Percentiles rank a stretch among this genome's conserved stretches.
These are phyloP conservation scores for Catagonus wagneri DNA, from an alignment of 2,113 vertebrate species.

Conservation along the genomic window DNA sequence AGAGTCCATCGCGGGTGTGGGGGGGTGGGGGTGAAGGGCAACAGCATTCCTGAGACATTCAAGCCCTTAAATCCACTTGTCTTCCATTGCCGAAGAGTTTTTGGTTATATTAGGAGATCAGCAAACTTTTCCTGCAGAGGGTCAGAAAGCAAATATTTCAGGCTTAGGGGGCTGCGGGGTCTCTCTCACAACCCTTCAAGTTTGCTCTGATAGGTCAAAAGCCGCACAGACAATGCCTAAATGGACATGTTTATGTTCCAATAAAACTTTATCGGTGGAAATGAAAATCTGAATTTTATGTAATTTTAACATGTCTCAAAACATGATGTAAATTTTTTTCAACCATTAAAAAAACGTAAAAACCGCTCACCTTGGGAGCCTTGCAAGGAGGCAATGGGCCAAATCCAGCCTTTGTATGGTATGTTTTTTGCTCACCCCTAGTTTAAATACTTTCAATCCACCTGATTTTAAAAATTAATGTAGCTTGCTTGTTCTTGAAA, in stretches of 20 bases:
- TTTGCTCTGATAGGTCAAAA: not conserved
- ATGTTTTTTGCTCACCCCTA: not conserved
- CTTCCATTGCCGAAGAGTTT: not conserved
- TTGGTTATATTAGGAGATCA: not conserved
- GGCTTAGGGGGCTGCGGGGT: not conserved
- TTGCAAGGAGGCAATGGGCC: not conserved
- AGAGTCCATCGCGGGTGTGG: fast-evolving
- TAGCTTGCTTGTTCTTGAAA: slow-evolving; percentile 16
- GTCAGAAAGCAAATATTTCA: not conserved
- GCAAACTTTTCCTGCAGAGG: not conserved
- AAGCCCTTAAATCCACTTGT: not conserved
- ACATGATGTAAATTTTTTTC: not conserved
- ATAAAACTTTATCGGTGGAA: not conserved
- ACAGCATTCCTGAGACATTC: not conserved
- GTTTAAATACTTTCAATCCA: not conserved
- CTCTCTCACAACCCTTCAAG: not conserved
- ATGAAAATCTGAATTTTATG: not conserved
- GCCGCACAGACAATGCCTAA: not conserved
- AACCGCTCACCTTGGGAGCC: not conserved
- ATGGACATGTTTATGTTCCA: not conserved
- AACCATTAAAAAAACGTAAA: not conserved
- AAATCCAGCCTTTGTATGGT: no score
- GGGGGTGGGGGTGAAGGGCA: not conserved
- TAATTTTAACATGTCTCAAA: not conserved
- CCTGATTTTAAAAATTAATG: not conserved